Percentiles rank a stretch among this genome's conserved stretches.
phyloP scores from a whole-genome alignment of 1,140 invertebrate genomes.

The Drosophila seguyi region DNA sequence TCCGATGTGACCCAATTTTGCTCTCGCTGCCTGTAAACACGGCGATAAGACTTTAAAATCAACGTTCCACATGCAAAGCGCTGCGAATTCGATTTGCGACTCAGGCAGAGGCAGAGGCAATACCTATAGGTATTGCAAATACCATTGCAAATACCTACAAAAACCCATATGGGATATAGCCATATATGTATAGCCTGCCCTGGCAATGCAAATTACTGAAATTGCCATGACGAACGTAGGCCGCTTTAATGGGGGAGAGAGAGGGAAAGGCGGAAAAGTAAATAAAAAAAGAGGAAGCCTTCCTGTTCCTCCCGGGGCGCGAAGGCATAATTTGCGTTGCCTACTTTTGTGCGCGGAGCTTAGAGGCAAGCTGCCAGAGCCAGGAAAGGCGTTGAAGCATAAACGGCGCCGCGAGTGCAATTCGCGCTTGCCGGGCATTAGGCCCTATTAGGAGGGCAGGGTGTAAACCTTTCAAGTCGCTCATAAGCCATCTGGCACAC shows the following conservation, averaged over 20 bases:
- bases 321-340: slow-evolving; percentile 54
- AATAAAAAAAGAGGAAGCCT: slow-evolving; percentile 10
- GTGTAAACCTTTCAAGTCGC: slow-evolving; percentile 35
- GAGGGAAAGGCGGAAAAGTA: background rate
- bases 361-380: background rate
- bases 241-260: slow-evolving; percentile 64
- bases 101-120: slow-evolving; percentile 2
- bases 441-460: slow-evolving; percentile 55
- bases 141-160: background rate
- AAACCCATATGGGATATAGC: background rate
- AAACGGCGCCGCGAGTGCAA: slow-evolving; percentile 70
- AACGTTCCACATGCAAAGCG: slow-evolving; percentile 39
- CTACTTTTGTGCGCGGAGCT: slow-evolving; percentile 50
- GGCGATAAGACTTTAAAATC: slow-evolving; percentile 63
- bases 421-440: slow-evolving; percentile 60
- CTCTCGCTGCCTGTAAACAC: slow-evolving; percentile 34
- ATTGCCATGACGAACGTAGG: slow-evolving; percentile 68
- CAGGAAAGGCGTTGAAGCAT: slow-evolving; percentile 54
- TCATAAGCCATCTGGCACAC: slow-evolving; percentile 31
- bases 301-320: slow-evolving; percentile 32
- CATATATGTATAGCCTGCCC: slow-evolving; percentile 1
- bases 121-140: too few relatives aligned
- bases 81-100: slow-evolving; percentile 44
- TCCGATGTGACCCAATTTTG: slow-evolving; percentile 70
- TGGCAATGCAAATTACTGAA: slow-evolving; percentile 48